These are phyloP conservation scores for Eristalis pertinax DNA, from an alignment of 2,888 invertebrate species.

Conservation along the genomic window DNA sequence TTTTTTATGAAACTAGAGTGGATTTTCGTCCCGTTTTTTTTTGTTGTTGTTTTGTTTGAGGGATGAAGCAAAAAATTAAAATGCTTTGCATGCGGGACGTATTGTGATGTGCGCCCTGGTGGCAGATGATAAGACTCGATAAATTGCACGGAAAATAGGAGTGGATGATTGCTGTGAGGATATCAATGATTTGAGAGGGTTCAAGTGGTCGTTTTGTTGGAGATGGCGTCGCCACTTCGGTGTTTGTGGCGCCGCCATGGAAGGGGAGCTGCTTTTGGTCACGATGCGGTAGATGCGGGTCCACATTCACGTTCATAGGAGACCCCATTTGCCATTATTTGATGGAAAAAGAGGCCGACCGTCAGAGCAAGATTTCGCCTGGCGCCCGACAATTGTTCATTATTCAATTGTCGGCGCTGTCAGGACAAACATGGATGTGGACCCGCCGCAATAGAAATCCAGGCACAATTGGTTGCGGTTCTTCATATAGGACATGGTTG, in stretches of 20 bases:
- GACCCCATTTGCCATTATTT: not conserved
- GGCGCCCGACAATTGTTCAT: not conserved
- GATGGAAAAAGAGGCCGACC: not conserved
- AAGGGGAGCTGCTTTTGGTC: not conserved
- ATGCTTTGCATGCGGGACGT: not conserved
- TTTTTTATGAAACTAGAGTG: constrained; percentile 29
- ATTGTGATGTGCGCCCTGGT: not conserved
- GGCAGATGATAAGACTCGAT: constrained; percentile 15
- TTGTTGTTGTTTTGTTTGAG: too few relatives aligned
- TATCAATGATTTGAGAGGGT: not conserved
- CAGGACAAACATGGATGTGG: too few relatives aligned
- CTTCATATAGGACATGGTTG: too few relatives aligned
- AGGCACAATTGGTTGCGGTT: too few relatives aligned
- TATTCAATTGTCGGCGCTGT: not conserved
- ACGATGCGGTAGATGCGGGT: too few relatives aligned
- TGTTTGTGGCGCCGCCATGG: not conserved
- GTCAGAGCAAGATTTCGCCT: not conserved
- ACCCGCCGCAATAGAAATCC: too few relatives aligned
- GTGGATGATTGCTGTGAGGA: constrained; percentile 14
- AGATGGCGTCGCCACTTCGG: not conserved
- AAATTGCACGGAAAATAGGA: constrained; percentile 39
- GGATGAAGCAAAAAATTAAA: not conserved
- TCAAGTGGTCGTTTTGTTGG: not conserved
- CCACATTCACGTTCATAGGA: too few relatives aligned
- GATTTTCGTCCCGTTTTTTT: not conserved